These are phyloP conservation scores for Muschampia plurimacula DNA, from an alignment of 2,888 invertebrate genomes.

Conservation along the genomic window DNA sequence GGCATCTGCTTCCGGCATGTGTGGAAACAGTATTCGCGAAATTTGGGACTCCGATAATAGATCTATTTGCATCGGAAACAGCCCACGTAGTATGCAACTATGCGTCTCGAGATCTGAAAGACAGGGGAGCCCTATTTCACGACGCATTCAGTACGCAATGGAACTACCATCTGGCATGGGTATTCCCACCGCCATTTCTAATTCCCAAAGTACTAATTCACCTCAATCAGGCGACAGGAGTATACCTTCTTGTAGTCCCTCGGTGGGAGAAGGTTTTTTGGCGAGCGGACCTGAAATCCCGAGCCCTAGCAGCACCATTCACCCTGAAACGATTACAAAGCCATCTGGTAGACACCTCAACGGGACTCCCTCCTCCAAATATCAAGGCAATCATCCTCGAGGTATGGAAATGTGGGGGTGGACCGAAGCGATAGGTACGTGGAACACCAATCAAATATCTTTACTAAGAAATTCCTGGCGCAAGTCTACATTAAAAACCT, in stretches of 20 bases:
- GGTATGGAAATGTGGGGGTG: constrained; percentile 3
- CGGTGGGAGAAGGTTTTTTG: not conserved
- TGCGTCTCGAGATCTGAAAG: not conserved
- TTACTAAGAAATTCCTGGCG: not conserved
- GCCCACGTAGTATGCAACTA: not conserved
- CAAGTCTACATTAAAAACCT: not conserved
- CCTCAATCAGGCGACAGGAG: too few relatives aligned
- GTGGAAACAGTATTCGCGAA: not conserved
- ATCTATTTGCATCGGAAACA: not conserved
- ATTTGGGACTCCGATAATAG: not conserved
- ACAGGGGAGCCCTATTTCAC: too few relatives aligned
- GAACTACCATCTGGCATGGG: too few relatives aligned
- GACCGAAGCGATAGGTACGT: not conserved
- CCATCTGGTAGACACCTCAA: not conserved
- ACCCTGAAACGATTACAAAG: not conserved
- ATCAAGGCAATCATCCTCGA: not conserved
- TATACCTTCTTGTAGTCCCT: too few relatives aligned
- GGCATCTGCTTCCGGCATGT: not conserved
- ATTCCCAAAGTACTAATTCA: too few relatives aligned
- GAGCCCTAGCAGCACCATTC: not conserved
- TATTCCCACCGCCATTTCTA: too few relatives aligned
- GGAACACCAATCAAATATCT: not conserved
- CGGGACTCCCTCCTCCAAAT: not conserved
- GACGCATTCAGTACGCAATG: too few relatives aligned
- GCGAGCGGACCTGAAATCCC: not conserved